Conservation (phyloP, 2,797 vertebrate species). For the Gymnothorax javanicus region DNA sequence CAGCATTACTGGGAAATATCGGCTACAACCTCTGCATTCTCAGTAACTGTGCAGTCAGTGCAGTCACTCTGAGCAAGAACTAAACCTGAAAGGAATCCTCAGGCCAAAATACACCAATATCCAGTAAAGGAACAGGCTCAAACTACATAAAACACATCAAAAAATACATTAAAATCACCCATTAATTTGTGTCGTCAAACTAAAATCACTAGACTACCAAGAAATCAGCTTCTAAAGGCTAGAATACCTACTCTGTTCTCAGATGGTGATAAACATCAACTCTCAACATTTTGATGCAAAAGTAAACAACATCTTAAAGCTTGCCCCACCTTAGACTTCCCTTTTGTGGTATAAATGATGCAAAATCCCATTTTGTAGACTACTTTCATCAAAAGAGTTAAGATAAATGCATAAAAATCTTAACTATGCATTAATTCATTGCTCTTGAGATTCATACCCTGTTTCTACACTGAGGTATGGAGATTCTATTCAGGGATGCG, state of each 20-base stretch:
- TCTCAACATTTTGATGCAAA: background rate
- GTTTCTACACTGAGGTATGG: background rate
- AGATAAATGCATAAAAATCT: background rate
- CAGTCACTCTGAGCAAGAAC: background rate
- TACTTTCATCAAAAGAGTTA: background rate
- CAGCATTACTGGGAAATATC: background rate
- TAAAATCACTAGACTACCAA: background rate
- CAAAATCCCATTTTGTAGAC: background rate
- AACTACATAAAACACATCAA: background rate
- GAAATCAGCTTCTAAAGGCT: background rate
- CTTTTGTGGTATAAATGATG: slow-evolving; percentile 1
- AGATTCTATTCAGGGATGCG: background rate
- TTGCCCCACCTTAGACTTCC: background rate
- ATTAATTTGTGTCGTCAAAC: background rate
- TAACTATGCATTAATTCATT: background rate
- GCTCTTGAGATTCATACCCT: background rate
- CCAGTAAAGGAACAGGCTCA: background rate
- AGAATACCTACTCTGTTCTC: background rate
- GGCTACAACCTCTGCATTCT: background rate
- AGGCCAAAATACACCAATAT: background rate
- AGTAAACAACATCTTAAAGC: background rate
- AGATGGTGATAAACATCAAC: background rate
- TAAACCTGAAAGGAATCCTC: background rate
- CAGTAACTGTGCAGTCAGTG: background rate
- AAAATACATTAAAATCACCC: background rate